Evolutionary conservation across 2,888 invertebrate genomes (phyloP), one percentile per base, ranked within the genome.

Genomic region (Rhimphoctona megacephalus): DNA sequence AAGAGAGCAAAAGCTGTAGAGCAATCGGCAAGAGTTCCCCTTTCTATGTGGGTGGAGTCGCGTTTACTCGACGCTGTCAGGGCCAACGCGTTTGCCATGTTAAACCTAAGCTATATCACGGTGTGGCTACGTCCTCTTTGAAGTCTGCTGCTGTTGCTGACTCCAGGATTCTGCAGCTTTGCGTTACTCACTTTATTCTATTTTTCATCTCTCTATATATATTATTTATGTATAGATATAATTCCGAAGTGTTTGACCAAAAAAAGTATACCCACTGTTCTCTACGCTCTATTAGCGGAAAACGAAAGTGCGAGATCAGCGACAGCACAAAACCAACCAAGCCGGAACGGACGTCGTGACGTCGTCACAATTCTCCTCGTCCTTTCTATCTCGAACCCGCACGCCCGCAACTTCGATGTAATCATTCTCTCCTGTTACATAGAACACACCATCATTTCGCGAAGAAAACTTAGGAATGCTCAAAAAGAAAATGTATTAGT

Each of bases 31-130:
- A 87, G 66, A 57, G 89, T 89, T 90, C 88, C 89, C 90, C 90
- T 90, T 90, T 90, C 90, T 90, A 90, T 89, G 90, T 91, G 91
- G 91, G 91, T 91, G 91, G 91, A 90, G 90, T 89, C 89, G 85
- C 85, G 88, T 87, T 90, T 89, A 88, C 89, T 86, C 79, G 89
- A 89, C 83, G 90, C 89, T 88, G 90, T 90, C 90, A 90, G 90
- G 91, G 90, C 89, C 90, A 89, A 89, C 90, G 89, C 88, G 90
- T 91, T 90, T 89, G 85, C 88, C 82, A 67, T 66, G 85, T 85
- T 81, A 85, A 84, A 81, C 70, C 81, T 76, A 66, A 66, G 54
- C 79, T 64, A 33, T 82, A 84, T 76, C 74, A 49, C 82, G 69
- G 69, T 43, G 19, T 67, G 83, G 76, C 86, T 82, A 80, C 78